phyloP scores from a whole-genome alignment of 1,140 invertebrate genomes.

The Solenopsis invicta region DNA sequence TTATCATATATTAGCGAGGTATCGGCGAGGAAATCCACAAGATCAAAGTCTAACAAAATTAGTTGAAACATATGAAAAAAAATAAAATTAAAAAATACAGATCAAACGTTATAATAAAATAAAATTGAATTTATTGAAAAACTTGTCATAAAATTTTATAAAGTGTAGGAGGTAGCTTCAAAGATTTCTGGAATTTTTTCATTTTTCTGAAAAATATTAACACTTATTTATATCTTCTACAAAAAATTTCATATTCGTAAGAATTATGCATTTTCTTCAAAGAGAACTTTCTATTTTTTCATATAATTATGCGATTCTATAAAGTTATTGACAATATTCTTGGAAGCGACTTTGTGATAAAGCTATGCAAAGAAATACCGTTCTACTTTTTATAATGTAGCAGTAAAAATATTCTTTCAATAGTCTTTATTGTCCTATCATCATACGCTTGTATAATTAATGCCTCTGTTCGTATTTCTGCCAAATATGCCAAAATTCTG shows the following conservation, averaged over 20 bases:
- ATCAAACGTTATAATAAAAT: conserved; percentile 8
- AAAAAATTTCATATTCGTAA: conserved; percentile 11
- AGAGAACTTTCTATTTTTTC: not conserved
- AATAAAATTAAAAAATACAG: not conserved
- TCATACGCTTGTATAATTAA: not conserved
- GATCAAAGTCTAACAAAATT: not conserved
- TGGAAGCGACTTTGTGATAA: not conserved
- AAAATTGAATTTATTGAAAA: conserved; percentile 33
- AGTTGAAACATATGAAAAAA: conserved; percentile 12
- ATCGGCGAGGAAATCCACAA: not conserved
- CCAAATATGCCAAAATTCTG: not conserved
- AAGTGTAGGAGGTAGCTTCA: not conserved
- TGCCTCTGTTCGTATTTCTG: not conserved
- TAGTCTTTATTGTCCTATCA: not conserved
- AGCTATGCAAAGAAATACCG: not conserved
- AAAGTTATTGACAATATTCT: not conserved
- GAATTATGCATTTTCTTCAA: conserved; percentile 2
- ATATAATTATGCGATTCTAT: not conserved
- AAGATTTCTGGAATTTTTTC: conserved; percentile 9
- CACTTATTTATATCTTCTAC: not conserved
- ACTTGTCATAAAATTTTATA: conserved; percentile 20
- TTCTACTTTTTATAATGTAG: not conserved
- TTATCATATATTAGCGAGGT: conserved; percentile 1
- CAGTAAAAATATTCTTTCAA: not conserved
- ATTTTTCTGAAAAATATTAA: not conserved